phyloP scores from a whole-genome alignment of 2,797 vertebrate genomes.

The Lithobates pipiens region DNA sequence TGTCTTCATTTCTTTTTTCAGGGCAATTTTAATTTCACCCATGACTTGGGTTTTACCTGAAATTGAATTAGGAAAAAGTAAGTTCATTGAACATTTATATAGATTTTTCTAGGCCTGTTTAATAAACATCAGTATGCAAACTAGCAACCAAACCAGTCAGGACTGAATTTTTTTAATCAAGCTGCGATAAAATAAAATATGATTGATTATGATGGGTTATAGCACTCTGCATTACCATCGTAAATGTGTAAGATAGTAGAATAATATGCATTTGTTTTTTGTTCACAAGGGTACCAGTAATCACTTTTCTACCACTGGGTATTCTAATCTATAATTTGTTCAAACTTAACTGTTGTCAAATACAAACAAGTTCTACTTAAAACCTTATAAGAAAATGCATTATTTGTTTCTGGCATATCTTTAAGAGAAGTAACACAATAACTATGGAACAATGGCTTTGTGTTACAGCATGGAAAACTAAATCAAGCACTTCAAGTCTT shows the following conservation, averaged over 20 bases:
- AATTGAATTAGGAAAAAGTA: conserved; percentile 56
- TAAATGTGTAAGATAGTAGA: not conserved
- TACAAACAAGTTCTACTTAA: not conserved
- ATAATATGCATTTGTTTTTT: not conserved
- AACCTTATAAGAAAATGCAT: conserved; percentile 8
- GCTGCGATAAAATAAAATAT: too few relatives aligned
- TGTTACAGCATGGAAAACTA: conserved; percentile 29
- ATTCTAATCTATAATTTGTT: conserved; percentile 12
- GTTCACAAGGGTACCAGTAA: not conserved
- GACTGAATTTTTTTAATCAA: not conserved
- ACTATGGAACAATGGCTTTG: conserved; percentile 9
- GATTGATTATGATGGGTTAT: too few relatives aligned
- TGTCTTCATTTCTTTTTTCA: conserved; percentile 98
- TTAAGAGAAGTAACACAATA: conserved; percentile 47
- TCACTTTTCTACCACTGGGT: not conserved
- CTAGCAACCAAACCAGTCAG: not conserved
- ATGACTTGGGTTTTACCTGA: conserved; percentile 94
- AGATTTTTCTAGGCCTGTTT: not conserved
- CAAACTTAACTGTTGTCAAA: not conserved
- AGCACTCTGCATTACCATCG: not conserved
- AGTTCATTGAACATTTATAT: not conserved
- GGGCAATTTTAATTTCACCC: conserved; percentile 97
- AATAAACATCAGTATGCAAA: not conserved
- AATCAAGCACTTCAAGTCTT: conserved; percentile 23
- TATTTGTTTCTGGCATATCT: conserved; percentile 12